Evolutionary conservation across 2,797 vertebrate genomes (phyloP).

Genomic region (Capromys pilorides): DNA sequence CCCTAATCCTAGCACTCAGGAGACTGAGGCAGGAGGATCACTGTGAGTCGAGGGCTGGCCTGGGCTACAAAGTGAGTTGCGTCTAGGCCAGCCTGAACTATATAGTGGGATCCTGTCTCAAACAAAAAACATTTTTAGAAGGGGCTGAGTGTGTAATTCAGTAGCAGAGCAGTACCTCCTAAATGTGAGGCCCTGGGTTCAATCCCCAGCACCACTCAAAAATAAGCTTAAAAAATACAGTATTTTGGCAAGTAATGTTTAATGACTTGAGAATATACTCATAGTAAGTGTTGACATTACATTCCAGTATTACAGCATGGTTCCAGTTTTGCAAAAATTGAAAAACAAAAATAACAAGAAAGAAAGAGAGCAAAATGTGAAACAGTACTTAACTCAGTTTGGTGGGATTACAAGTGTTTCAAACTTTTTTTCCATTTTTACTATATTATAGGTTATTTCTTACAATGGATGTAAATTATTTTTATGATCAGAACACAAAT

Average conservation of each 20-base stretch:
- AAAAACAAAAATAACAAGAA: neutral
- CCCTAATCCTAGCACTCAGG: neutral
- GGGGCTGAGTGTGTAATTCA: neutral
- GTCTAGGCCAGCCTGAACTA: neutral
- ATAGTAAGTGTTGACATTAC: neutral
- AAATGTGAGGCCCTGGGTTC: neutral
- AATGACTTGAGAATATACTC: slow-evolving; percentile 1
- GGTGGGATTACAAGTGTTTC: neutral
- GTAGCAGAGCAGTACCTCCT: neutral
- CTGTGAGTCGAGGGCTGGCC: too few species aligned
- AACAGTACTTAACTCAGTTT: neutral
- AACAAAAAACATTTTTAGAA: slow-evolving; percentile 16
- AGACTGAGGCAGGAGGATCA: too few species aligned
- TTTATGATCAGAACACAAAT: slow-evolving; percentile 18
- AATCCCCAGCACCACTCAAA: neutral
- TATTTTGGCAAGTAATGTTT: slow-evolving; percentile 29
- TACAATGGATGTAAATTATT: neutral
- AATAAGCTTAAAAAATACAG: neutral
- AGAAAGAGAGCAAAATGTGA: slow-evolving; percentile 29
- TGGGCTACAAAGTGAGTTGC: too few species aligned
- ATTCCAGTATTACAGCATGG: neutral
- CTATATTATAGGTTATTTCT: slow-evolving; percentile 4
- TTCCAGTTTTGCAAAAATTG: neutral
- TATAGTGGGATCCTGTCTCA: too few species aligned
- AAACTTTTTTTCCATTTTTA: neutral